Conservation (phyloP, 1,140 invertebrate species). For the Leguminivora glycinivorella region DNA sequence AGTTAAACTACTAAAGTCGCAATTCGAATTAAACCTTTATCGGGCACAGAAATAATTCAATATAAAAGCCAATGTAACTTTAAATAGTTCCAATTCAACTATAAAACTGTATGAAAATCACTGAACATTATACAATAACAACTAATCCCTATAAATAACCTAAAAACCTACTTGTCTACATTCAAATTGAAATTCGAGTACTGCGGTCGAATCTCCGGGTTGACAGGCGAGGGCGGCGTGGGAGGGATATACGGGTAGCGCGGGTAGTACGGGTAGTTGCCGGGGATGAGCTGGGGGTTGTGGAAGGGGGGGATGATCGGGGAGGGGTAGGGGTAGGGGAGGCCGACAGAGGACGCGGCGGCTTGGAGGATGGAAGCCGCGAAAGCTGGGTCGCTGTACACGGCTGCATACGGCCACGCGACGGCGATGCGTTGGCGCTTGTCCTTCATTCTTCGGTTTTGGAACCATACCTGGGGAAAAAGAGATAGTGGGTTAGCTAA, state of each 20-base stretch:
- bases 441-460: conserved; percentile 99
- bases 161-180: conserved; percentile 60
- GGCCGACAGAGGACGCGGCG: conserved; percentile 84
- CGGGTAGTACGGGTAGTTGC: conserved; percentile 54
- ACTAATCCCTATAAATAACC: conserved; percentile 16
- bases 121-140: background rate
- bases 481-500: conserved; percentile 42
- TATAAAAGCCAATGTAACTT: too few species aligned
- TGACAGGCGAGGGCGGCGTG: conserved; percentile 60
- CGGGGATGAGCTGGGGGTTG: conserved; percentile 74
- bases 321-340: conserved; percentile 80
- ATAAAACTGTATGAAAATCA: background rate
- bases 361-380: conserved; percentile 95
- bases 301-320: conserved; percentile 76
- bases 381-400: conserved; percentile 94
- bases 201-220: conserved; percentile 59
- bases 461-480: conserved; percentile 96
- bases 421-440: conserved; percentile 96
- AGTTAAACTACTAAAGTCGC: too few species aligned
- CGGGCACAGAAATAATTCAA: too few species aligned
- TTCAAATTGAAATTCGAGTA: conserved; percentile 71
- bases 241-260: conserved; percentile 67
- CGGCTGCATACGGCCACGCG: conserved; percentile 95
- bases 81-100: too few species aligned
- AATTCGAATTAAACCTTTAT: too few species aligned